Percentiles rank a stretch among this genome's conserved stretches.
phyloP scores from a whole-genome alignment of 2,113 vertebrate species.

The Psittacus erithacus region DNA sequence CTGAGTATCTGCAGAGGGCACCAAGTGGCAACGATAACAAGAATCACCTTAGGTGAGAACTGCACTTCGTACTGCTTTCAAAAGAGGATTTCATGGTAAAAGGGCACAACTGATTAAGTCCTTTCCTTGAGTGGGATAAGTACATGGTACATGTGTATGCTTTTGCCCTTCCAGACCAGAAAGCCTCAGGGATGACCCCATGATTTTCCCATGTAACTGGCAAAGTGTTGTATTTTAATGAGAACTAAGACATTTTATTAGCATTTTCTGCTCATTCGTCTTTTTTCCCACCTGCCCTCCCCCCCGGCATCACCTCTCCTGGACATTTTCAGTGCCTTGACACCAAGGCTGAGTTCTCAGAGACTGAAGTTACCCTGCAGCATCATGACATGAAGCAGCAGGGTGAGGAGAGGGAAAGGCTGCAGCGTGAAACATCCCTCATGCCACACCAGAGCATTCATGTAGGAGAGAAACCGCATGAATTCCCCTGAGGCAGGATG shows the following conservation, averaged over 20 bases:
- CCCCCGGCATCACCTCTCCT: background rate
- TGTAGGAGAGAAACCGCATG: background rate
- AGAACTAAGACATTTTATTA: background rate
- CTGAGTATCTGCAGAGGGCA: background rate
- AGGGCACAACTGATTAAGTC: background rate
- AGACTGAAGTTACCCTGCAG: background rate
- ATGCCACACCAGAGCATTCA: background rate
- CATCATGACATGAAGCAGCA: background rate
- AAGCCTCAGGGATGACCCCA: background rate
- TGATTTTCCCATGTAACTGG: background rate
- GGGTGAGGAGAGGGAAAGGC: background rate
- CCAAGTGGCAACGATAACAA: background rate
- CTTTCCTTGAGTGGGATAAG: background rate
- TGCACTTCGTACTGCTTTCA: background rate
- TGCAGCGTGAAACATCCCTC: background rate
- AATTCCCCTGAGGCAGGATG: background rate
- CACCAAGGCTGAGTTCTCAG: background rate
- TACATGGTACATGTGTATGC: accelerated
- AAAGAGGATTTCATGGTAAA: background rate
- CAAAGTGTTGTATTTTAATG: background rate
- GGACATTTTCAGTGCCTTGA: background rate
- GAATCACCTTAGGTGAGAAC: background rate
- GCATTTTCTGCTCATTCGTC: background rate
- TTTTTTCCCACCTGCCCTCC: background rate
- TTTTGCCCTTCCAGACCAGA: background rate